Evolutionary conservation across 2,113 vertebrate species (phyloP).

Genomic region (Pelvicachromis taeniatus): DNA sequence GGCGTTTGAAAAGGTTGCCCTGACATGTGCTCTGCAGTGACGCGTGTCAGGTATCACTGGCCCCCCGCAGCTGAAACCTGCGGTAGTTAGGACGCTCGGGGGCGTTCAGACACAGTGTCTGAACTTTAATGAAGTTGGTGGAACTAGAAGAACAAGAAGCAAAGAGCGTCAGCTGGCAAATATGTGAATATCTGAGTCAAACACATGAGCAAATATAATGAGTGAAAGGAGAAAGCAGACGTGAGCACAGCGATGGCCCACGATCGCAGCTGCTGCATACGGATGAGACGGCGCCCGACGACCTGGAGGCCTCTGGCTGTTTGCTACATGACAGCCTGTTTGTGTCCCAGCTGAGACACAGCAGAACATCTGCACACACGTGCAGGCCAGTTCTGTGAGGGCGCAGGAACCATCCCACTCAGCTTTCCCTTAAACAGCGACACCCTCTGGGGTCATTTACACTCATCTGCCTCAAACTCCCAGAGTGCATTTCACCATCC

Average conservation of each 20-base stretch:
- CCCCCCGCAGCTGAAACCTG: background rate
- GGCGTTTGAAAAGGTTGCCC: background rate
- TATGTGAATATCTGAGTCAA: too few relatives aligned
- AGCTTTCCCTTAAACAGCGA: background rate
- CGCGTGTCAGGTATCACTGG: background rate
- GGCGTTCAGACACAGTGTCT: too few relatives aligned
- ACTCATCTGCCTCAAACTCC: background rate
- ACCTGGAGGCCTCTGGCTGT: too few relatives aligned
- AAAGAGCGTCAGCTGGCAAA: too few relatives aligned
- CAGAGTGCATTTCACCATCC: background rate
- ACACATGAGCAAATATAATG: too few relatives aligned
- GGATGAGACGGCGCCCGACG: too few relatives aligned
- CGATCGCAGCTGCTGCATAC: accelerated
- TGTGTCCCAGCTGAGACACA: background rate
- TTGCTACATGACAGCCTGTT: background rate
- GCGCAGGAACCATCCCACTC: background rate
- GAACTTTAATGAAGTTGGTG: too few relatives aligned
- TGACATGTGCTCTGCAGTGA: background rate
- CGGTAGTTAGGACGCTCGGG: too few relatives aligned
- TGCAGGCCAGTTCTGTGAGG: background rate
- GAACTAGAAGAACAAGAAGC: too few relatives aligned
- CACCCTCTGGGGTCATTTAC: background rate
- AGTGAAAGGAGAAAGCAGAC: accelerated
- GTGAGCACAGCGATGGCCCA: too few relatives aligned
- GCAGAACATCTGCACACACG: background rate